Base-by-base conservation (phyloP, 2,888 invertebrate species). In the Mallateleia sp. region DNA sequence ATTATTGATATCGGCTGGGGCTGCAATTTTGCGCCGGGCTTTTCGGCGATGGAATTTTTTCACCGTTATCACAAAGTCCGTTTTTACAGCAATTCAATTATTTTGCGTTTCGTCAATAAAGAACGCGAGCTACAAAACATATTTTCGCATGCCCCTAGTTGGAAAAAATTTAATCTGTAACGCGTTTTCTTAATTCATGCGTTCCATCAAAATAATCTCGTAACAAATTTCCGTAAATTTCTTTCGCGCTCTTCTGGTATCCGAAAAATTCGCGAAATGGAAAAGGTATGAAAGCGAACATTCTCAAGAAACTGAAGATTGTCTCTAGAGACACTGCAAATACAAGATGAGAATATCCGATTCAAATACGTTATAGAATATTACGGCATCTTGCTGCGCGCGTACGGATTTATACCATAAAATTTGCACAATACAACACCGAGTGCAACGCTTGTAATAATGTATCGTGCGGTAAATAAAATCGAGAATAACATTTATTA, bases 261-360 rank as follows among this genome's bases (percentile, higher is more conserved):
- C 54, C 81, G 71, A 69, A 77, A 81, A 85, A 85, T 85, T 81
- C 52, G 50, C 18, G 66, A 52, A 66, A 58, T 45, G 64, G 62
- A 64, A 60, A 38, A 60, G 56, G 54, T 47, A 45, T 15, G 64
- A 62, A 62, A 69, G n/a, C n/a, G 28, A 71, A 60, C 66, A 77
- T 80, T 75, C 64, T 80, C 50, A 54, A 75, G 85, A 34, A 80
- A 77, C 64, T 47, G 58, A 80, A 81, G 52, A 80, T 81, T 85
- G 75, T 85, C 80, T 80, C 64, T 64, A 42, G 81, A 81, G 85
- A 77, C 52, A 18, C 11, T 42, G 60, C 52, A 77, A 56, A 77
- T 69, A 71, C 77, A 69, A 75, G 64, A 77, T 80, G 77, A 58
- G 77, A 85, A 81, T 75, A 81, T 85, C 71, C 72, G 85, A 85